phyloP scores from a whole-genome alignment of 1,140 invertebrate species.

The Drosophila sturtevanti region DNA sequence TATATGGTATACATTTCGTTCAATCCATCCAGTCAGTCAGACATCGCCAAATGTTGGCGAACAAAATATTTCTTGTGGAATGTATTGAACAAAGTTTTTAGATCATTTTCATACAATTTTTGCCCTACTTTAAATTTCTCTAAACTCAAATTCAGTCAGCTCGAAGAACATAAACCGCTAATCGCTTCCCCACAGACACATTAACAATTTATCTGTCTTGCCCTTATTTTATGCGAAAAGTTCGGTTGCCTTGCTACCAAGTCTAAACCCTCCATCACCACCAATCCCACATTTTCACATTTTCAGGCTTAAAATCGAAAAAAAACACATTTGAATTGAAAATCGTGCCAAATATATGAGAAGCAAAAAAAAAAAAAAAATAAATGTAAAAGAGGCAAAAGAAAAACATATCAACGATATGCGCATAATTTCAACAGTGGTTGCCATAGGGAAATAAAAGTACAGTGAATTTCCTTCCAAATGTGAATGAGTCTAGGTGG shows the following conservation, averaged over 20 bases:
- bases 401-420: conserved; percentile 55
- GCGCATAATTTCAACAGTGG: conserved; percentile 56
- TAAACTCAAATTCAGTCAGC: conserved; percentile 44
- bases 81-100: conserved; percentile 36
- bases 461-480: conserved; percentile 38
- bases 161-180: conserved; percentile 68
- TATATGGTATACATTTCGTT: conserved; percentile 5
- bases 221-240: conserved; percentile 77
- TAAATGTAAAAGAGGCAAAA: not conserved
- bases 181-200: conserved; percentile 79
- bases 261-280: conserved; percentile 14
- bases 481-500: conserved; percentile 21
- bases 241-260: conserved; percentile 38
- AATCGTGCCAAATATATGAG: conserved; percentile 50
- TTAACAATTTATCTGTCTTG: conserved; percentile 78
- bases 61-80: conserved; percentile 33
- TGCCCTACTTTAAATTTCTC: conserved; percentile 7
- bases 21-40: not conserved
- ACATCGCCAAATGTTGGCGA: not conserved
- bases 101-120: conserved; percentile 15
- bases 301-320: conserved; percentile 41
- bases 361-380: not conserved
- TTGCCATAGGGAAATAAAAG: conserved; percentile 49
- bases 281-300: conserved; percentile 14
- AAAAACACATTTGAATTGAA: conserved; percentile 68